These are phyloP conservation scores for Euura saliciscinereae DNA, from an alignment of 1,140 invertebrate genomes.

Conservation along the genomic window DNA sequence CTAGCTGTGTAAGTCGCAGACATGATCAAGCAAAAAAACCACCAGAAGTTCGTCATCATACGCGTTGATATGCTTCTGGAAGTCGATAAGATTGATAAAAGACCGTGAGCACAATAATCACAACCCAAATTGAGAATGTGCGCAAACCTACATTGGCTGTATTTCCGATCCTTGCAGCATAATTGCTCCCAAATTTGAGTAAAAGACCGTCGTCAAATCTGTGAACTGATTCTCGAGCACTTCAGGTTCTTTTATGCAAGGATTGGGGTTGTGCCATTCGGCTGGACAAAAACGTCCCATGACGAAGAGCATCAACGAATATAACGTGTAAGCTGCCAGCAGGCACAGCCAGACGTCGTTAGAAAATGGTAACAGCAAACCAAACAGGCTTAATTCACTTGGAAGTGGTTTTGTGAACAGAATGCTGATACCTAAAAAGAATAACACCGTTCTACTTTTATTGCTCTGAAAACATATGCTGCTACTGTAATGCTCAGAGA, in stretches of 20 bases:
- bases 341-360: constrained; percentile 82
- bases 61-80: constrained; percentile 79
- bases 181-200: constrained; percentile 80
- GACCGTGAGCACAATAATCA: not conserved
- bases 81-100: constrained; percentile 19
- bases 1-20: constrained; percentile 97
- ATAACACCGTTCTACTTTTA: not conserved
- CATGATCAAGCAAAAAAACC: constrained; percentile 95
- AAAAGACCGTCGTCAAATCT: constrained; percentile 76
- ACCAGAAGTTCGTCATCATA: constrained; percentile 84
- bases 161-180: constrained; percentile 89
- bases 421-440: constrained; percentile 75
- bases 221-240: constrained; percentile 84
- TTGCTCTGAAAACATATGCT: too few relatives aligned
- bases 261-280: constrained; percentile 85
- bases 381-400: constrained; percentile 80
- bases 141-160: constrained; percentile 70
- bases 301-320: constrained; percentile 80
- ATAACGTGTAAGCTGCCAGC: constrained; percentile 75
- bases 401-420: constrained; percentile 83
- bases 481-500: too few relatives aligned
- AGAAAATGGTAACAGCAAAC: constrained; percentile 89
- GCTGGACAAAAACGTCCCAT: constrained; percentile 79
- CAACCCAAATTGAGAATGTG: constrained; percentile 9
- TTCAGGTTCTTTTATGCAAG: constrained; percentile 77